Conservation (phyloP, 2,797 vertebrate genomes). For the Oceanodroma leucorhoa region DNA sequence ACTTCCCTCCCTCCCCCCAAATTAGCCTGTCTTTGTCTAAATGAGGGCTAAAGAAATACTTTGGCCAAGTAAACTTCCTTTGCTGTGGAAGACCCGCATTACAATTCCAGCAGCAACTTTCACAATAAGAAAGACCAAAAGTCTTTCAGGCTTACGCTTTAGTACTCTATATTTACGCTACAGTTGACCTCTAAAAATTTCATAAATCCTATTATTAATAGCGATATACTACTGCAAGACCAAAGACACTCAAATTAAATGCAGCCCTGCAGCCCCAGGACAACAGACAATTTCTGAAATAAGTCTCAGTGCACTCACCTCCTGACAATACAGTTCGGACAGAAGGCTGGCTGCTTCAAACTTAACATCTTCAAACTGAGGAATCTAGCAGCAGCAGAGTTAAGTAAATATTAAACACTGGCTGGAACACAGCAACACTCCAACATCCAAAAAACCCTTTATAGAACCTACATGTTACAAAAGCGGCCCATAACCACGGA, state of each 20-base stretch:
- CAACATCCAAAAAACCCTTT: fast-evolving
- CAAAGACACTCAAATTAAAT: fast-evolving
- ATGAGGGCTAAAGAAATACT: fast-evolving
- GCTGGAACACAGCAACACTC: fast-evolving
- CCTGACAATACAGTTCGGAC: constrained; percentile 96
- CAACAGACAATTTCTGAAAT: background rate
- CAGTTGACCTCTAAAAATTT: background rate
- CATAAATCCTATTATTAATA: fast-evolving
- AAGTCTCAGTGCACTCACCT: constrained; percentile 78
- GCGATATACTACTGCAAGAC: fast-evolving
- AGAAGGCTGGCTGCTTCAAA: constrained; percentile 98
- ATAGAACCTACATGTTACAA: fast-evolving
- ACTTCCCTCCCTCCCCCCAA: background rate
- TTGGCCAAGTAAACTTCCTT: background rate
- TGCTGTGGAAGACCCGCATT: fast-evolving
- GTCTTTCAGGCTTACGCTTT: fast-evolving
- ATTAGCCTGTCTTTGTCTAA: background rate
- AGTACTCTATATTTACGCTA: fast-evolving
- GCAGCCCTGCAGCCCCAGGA: background rate
- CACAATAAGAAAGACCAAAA: fast-evolving
- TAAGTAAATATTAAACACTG: constrained; percentile 42
- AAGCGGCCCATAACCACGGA: fast-evolving
- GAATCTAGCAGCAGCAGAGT: constrained; percentile 77
- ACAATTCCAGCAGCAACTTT: background rate
- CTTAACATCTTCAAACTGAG: constrained; percentile 98